Evolutionary conservation across 2,113 vertebrate genomes (phyloP).

Genomic region (Cisticola juncidis): DNA sequence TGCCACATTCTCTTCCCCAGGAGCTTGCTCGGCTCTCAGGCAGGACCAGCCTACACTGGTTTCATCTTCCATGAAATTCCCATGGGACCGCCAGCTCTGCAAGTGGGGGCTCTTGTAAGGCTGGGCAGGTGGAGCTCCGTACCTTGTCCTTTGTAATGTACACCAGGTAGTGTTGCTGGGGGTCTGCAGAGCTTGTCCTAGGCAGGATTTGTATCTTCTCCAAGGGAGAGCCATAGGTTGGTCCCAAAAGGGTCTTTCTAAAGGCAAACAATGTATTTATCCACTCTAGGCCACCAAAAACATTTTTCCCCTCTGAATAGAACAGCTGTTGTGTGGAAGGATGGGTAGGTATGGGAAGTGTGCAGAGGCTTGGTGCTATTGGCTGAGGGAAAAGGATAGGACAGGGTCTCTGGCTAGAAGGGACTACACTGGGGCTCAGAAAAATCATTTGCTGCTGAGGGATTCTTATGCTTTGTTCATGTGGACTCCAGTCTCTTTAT

Average conservation of each 20-base stretch:
- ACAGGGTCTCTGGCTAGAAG: neutral
- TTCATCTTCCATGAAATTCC: neutral
- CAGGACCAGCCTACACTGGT: neutral
- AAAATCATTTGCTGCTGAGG: neutral
- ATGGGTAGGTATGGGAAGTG: neutral
- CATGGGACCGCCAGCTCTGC: neutral
- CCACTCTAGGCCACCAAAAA: neutral
- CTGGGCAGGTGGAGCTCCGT: neutral
- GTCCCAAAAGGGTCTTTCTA: slow-evolving; percentile 89
- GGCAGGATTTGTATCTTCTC: slow-evolving; percentile 83
- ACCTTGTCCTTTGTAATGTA: slow-evolving; percentile 91
- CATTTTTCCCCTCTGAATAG: accelerated
- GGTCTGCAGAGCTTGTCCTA: neutral
- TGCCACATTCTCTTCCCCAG: neutral
- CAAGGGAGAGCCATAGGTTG: slow-evolving; percentile 84
- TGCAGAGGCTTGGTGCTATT: neutral
- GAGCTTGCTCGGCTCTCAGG: neutral
- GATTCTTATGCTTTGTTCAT: neutral
- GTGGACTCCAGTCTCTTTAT: neutral
- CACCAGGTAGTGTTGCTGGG: slow-evolving; percentile 76
- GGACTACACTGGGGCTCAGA: neutral
- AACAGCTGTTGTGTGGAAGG: neutral
- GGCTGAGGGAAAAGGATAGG: neutral
- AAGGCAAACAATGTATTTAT: neutral
- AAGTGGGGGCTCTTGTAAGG: neutral